Conservation (phyloP, 2,113 vertebrate species). For the Apodemus sylvaticus region DNA sequence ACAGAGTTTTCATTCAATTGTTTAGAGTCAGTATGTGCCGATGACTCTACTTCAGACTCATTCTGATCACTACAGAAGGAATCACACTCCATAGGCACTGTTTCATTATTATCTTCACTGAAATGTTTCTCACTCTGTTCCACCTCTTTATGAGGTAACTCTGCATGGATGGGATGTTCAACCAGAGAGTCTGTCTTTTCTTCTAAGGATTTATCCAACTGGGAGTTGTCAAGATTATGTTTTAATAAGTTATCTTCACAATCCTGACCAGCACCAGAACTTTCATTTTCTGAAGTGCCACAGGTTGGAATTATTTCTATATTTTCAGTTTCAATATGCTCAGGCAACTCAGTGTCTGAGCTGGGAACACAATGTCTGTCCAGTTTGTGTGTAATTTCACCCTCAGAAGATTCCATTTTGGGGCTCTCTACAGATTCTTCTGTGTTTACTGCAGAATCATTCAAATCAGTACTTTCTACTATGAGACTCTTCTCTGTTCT, state of each 20-base stretch:
- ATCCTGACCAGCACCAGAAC: slow-evolving; percentile 36
- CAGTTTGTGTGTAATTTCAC: neutral
- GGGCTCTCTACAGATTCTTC: slow-evolving; percentile 58
- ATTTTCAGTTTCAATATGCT: slow-evolving; percentile 65
- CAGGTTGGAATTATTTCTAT: slow-evolving; percentile 44
- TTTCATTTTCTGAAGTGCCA: slow-evolving; percentile 62
- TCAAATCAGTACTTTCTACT: slow-evolving; percentile 62
- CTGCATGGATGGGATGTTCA: slow-evolving; percentile 63
- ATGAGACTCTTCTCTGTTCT: neutral
- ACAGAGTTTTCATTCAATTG: slow-evolving; percentile 61
- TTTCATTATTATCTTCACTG: slow-evolving; percentile 90
- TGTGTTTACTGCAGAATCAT: slow-evolving; percentile 66
- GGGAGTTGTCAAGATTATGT: neutral
- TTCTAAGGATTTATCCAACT: slow-evolving; percentile 69
- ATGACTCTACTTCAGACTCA: slow-evolving; percentile 81
- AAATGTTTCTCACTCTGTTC: slow-evolving; percentile 77
- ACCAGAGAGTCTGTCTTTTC: slow-evolving; percentile 47
- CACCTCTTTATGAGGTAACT: slow-evolving; percentile 44
- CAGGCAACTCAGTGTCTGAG: slow-evolving; percentile 41
- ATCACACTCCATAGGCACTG: slow-evolving; percentile 94
- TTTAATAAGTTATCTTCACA: slow-evolving; percentile 71
- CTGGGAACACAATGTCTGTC: neutral
- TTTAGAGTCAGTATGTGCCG: slow-evolving; percentile 68
- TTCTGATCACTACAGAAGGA: slow-evolving; percentile 90
- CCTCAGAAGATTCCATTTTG: slow-evolving; percentile 12